Percentiles rank a stretch among this genome's conserved stretches.
Evolutionary conservation across 1,140 invertebrate genomes (phyloP).

Genomic region (Trichogramma pretiosum): DNA sequence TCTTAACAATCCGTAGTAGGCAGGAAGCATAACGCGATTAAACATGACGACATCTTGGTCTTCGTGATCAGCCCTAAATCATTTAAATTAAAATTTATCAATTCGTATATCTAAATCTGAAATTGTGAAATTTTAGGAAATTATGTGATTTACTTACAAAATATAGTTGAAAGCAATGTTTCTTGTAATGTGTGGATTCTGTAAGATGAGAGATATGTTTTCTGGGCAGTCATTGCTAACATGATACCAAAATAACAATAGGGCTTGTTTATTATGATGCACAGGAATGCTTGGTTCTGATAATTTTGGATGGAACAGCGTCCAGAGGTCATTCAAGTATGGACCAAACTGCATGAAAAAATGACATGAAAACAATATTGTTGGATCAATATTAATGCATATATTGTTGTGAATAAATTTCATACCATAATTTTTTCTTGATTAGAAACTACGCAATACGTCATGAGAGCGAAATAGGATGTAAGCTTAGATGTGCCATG

Average conservation of each 20-base stretch:
- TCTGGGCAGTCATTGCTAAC: slow-evolving; percentile 86
- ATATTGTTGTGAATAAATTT: slow-evolving; percentile 1
- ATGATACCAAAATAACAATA: slow-evolving; percentile 87
- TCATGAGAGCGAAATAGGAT: slow-evolving; percentile 82
- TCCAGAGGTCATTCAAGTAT: slow-evolving; percentile 85
- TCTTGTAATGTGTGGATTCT: slow-evolving; percentile 74
- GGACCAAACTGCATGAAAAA: slow-evolving; percentile 62
- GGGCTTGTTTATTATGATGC: slow-evolving; percentile 89
- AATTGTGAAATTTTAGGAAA: slow-evolving; percentile 12
- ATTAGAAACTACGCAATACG: slow-evolving; percentile 80
- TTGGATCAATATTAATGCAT: not conserved
- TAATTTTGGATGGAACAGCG: slow-evolving; percentile 86
- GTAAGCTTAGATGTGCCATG: slow-evolving; percentile 87
- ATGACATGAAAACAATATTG: not conserved
- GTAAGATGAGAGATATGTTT: slow-evolving; percentile 78
- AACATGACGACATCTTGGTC: slow-evolving; percentile 90
- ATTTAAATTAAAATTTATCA: slow-evolving; percentile 17
- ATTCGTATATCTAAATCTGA: slow-evolving; percentile 10
- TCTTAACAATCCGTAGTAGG: slow-evolving; percentile 85
- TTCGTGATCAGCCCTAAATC: slow-evolving; percentile 78
- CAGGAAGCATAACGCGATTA: slow-evolving; percentile 86
- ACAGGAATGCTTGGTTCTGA: slow-evolving; percentile 91
- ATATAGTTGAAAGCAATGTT: slow-evolving; percentile 97
- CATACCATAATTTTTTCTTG: slow-evolving; percentile 87
- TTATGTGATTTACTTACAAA: slow-evolving; percentile 65